These are phyloP conservation scores for Kryptopterus vitreolus DNA, from an alignment of 2,797 vertebrate species.

Conservation along the genomic window DNA sequence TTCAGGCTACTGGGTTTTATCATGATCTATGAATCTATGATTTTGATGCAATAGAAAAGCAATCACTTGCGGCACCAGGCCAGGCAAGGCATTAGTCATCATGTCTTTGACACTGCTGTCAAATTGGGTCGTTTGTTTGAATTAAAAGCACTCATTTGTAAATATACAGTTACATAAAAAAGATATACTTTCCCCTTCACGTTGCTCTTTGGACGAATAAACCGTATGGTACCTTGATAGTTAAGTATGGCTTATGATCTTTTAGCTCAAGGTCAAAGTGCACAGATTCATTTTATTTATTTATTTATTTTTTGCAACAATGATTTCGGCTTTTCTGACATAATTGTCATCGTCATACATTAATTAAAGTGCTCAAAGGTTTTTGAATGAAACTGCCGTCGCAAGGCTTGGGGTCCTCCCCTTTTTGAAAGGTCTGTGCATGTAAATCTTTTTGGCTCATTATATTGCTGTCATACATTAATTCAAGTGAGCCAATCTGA, in stretches of 20 bases:
- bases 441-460: slow-evolving; percentile 39
- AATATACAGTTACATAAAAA: slow-evolving; percentile 75
- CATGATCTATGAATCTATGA: slow-evolving; percentile 82
- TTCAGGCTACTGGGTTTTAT: slow-evolving; percentile 72
- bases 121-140: slow-evolving; percentile 81
- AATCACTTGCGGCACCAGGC: slow-evolving; percentile 77
- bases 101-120: slow-evolving; percentile 75
- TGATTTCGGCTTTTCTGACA: slow-evolving; percentile 62
- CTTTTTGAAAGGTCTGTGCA: slow-evolving; percentile 34
- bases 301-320: slow-evolving; percentile 57
- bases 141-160: slow-evolving; percentile 82
- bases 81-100: slow-evolving; percentile 81
- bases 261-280: slow-evolving; percentile 62
- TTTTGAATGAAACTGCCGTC: slow-evolving; percentile 36
- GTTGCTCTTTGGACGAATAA: slow-evolving; percentile 80
- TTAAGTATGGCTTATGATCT: slow-evolving; percentile 60
- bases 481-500: slow-evolving; percentile 29
- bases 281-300: slow-evolving; percentile 58
- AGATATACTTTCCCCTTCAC: slow-evolving; percentile 69
- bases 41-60: slow-evolving; percentile 84
- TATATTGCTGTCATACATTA: slow-evolving; percentile 32
- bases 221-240: slow-evolving; percentile 66
- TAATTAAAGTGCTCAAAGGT: slow-evolving; percentile 39
- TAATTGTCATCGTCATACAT: slow-evolving; percentile 60
- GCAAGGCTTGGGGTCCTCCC: slow-evolving; percentile 15